Evolutionary conservation across 2,113 vertebrate genomes (phyloP), one percentile per base, ranked within the genome.

Genomic region (Rhinogobius similis): DNA sequence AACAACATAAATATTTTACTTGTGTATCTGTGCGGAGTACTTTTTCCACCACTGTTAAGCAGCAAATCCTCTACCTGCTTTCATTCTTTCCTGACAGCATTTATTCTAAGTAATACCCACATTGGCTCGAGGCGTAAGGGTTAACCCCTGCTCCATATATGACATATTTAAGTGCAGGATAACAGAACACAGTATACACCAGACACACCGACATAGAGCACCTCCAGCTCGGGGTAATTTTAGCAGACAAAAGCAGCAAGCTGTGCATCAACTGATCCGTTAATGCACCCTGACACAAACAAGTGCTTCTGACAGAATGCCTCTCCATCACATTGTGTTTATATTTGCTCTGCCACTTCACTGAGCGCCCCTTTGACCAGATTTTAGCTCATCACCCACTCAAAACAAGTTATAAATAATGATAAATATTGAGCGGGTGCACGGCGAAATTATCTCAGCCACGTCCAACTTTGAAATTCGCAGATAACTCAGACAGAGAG

Each of bases 271-370:
- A 81, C 75, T 65, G 41, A 61, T 53, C 72, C 70, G 69, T 84
- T 84, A 81, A 88, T 86, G 75, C 62, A 73, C 62, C 62, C 56
- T 86, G 82, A 91, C 81, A 79, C 67, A 86, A 85, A 82, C 20
- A 23, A 78, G 70, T 16, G 0, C 59, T 68, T 76, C 72, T 81
- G 79, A 82, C 84, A 88, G 79, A 80, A 86, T 75, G 39, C 50
- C 64, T 67, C 78, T 82, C 75, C n/a, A 84, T 85, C 73, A 77
- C 62, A 79, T 62, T 62, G 63, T 72, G 72, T 77, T 78, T 82
- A 69, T 0, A 21, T 70, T 23, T 1, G 58, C 44, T 46, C 62
- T 53, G 74, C 67, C 44, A 39, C 75, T 83, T 81, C 66, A 85
- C 75, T 86, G 81, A 77, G 64, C 18, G 59, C 21, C 62, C 46